Evolutionary conservation across 2,797 vertebrate genomes (phyloP).

Genomic region (Gallinago nigripennis): DNA sequence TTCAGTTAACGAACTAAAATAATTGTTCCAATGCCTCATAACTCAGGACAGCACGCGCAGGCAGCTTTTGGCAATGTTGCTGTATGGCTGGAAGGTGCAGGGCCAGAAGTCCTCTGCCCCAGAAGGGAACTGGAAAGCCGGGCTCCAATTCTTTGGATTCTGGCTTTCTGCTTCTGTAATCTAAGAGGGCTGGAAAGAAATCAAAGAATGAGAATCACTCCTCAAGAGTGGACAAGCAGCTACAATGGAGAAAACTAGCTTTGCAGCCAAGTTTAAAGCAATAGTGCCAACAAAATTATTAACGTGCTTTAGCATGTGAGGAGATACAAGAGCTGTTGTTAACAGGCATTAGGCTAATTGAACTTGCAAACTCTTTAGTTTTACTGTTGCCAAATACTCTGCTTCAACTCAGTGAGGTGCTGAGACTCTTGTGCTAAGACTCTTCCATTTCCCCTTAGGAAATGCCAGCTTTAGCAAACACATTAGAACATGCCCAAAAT

Average conservation of each 20-base stretch:
- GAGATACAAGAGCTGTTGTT: not conserved
- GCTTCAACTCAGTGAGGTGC: not conserved
- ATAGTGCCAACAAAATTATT: not conserved
- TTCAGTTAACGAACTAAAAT: not conserved
- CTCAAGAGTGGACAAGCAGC: not conserved
- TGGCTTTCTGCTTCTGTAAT: not conserved
- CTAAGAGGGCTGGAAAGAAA: not conserved
- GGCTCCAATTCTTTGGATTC: not conserved
- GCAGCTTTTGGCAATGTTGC: not conserved
- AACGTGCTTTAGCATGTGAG: not conserved
- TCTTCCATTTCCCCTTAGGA: not conserved
- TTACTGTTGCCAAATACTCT: not conserved
- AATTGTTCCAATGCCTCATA: not conserved
- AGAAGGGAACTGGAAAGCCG: not conserved
- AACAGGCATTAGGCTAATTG: not conserved
- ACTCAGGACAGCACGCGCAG: not conserved
- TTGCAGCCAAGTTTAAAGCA: not conserved
- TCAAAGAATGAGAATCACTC: not conserved
- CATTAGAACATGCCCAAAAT: not conserved
- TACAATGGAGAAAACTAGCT: not conserved
- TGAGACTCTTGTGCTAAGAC: not conserved
- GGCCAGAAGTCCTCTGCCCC: not conserved
- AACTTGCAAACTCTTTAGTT: not conserved
- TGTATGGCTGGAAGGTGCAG: not conserved
- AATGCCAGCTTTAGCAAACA: not conserved